phyloP scores from a whole-genome alignment of 2,113 vertebrate species.

The Poeciliopsis retropinna region DNA sequence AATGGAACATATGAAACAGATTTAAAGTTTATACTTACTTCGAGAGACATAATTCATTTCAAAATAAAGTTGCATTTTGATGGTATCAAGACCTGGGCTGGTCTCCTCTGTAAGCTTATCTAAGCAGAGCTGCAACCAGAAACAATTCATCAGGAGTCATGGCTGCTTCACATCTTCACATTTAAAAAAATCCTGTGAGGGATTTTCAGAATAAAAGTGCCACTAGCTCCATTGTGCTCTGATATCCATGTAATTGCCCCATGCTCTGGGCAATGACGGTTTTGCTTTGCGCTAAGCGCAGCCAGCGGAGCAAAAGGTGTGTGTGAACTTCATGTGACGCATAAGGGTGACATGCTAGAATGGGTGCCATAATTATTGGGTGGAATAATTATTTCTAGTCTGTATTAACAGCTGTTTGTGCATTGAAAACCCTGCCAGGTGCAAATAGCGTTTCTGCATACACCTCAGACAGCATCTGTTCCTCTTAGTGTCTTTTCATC shows the following conservation, averaged over 20 bases:
- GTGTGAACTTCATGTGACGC: too few relatives aligned
- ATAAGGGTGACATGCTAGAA: too few relatives aligned
- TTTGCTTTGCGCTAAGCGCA: too few relatives aligned
- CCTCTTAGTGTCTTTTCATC: too few relatives aligned
- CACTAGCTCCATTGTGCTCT: not conserved
- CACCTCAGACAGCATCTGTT: too few relatives aligned
- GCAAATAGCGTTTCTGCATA: too few relatives aligned
- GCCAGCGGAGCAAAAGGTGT: too few relatives aligned
- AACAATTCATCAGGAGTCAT: not conserved
- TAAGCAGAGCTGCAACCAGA: constrained; percentile 83
- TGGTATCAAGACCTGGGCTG: constrained; percentile 89
- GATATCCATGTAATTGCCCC: not conserved
- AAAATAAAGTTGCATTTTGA: constrained; percentile 97
- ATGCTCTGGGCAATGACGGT: not conserved
- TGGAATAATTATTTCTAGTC: too few relatives aligned
- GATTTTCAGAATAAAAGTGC: not conserved
- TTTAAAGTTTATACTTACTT: constrained; percentile 78
- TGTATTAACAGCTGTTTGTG: too few relatives aligned
- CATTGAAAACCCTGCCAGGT: too few relatives aligned
- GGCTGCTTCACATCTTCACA: not conserved
- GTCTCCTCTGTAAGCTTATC: constrained; percentile 82
- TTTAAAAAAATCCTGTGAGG: not conserved
- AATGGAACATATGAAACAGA: not conserved
- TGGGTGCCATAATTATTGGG: too few relatives aligned
- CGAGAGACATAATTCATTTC: constrained; percentile 87